Evolutionary conservation across 1,140 invertebrate species (phyloP).

Genomic region (Atta texana): DNA sequence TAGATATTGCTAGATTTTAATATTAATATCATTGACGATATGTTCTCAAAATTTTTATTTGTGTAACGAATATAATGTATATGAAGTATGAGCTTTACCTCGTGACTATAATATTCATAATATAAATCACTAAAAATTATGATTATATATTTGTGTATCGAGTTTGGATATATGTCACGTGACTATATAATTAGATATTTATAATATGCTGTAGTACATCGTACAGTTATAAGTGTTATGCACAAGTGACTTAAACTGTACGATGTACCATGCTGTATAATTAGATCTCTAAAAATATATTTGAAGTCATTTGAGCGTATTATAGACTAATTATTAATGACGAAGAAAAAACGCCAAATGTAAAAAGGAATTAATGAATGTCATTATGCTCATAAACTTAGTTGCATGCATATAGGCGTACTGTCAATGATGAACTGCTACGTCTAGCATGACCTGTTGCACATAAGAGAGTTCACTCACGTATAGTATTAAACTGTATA

Average conservation of each 20-base stretch:
- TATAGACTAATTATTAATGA: conserved; percentile 46
- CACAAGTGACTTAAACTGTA: no score
- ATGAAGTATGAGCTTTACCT: neutral
- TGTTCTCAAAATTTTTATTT: neutral
- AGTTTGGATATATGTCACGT: neutral
- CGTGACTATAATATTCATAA: conserved; percentile 1
- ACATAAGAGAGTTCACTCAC: conserved; percentile 37
- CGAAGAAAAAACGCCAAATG: conserved; percentile 57
- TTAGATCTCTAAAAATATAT: conserved; percentile 12
- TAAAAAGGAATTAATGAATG: conserved; percentile 80
- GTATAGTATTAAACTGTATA: conserved; percentile 75
- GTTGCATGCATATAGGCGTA: conserved; percentile 74
- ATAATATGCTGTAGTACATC: neutral
- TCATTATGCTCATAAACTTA: conserved; percentile 81
- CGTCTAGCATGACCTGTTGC: conserved; percentile 76
- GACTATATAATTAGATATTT: conserved; percentile 19
- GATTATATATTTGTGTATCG: neutral
- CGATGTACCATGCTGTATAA: neutral
- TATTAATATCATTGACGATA: neutral
- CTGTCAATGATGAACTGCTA: conserved; percentile 80
- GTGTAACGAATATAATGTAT: neutral
- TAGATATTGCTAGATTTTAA: neutral
- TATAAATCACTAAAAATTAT: neutral
- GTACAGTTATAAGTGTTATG: no score
- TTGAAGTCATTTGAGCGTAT: conserved; percentile 25